These are phyloP conservation scores for Turritopsis dohrnii DNA, from an alignment of 30 jellyfish, hydroid and myxozoan species.

Conservation along the genomic window DNA sequence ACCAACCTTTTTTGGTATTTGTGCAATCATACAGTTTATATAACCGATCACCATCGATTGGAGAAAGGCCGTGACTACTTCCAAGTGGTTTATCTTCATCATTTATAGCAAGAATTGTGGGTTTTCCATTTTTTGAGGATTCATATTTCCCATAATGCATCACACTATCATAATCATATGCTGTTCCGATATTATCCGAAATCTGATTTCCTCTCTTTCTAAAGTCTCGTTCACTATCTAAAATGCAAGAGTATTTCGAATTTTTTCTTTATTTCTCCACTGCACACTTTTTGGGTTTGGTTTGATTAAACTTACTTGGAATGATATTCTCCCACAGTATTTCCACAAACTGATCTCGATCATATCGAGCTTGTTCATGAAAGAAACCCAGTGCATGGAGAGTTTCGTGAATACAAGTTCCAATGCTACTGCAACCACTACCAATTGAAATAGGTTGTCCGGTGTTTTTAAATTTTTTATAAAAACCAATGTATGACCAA, in stretches of 20 bases:
- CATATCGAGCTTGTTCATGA: constrained; percentile 70
- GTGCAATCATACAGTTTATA: constrained; percentile 38
- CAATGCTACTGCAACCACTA: constrained; percentile 27
- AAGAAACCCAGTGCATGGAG: constrained; percentile 57
- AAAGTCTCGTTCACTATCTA: too few relatives aligned
- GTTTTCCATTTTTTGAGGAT: constrained; percentile 33
- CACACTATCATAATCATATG: constrained; percentile 41
- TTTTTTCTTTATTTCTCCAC: neutral
- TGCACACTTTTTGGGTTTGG: too few relatives aligned
- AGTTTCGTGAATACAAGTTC: constrained; percentile 41
- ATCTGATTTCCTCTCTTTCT: constrained; percentile 41
- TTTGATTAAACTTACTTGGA: constrained; percentile 29
- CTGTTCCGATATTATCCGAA: constrained; percentile 38
- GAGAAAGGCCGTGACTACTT: constrained; percentile 10
- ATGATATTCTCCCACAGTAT: constrained; percentile 63
- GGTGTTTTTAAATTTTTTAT: neutral
- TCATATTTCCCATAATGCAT: constrained; percentile 46
- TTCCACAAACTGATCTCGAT: constrained; percentile 49
- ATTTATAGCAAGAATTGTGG: constrained; percentile 44
- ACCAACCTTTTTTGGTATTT: constrained; percentile 23
- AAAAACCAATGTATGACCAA: constrained; percentile 46
- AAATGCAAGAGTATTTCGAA: neutral
- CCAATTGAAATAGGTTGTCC: constrained; percentile 40
- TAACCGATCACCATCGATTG: constrained; percentile 32
- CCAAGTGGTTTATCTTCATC: constrained; percentile 27